Base-by-base conservation (phyloP, 2,113 vertebrate species). In the Cacatua alba region DNA sequence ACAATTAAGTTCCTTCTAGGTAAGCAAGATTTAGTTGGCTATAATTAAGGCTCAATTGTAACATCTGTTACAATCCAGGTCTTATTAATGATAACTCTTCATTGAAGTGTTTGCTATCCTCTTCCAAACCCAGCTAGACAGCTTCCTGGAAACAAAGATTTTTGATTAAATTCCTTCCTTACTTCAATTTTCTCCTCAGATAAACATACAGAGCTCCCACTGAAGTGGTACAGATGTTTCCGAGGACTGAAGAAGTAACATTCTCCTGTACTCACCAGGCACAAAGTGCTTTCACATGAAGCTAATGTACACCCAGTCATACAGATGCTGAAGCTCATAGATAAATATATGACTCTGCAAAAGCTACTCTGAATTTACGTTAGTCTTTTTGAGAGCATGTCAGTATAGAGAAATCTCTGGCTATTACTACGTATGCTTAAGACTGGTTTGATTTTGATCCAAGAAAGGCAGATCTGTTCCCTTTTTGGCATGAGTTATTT, bases 21-120 rank as follows among this genome's bases (percentile, higher is more conserved):
- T 82, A 95, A 91, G 52, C 71, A 89, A 64, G 82, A 88, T 88
- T 82, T 59, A 60, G 35, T 53, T 94, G 71, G 37, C 67, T 91
- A 37, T 53, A 82, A 83, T 83, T 79, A 82, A 78, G 59, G 24
- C 68, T 95, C 76, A 82, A 37, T 94, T 90, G 81, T 31, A 85
- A 90, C n/a, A 77, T 72, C 75, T 95, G 55, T 60, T 82, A 80
- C 33, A 82, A 88, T 63, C 64, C 57, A 88, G 53, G 82, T 81
- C 69, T 95, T 93, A 94, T 57, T 94, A 86, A 94, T 26, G 71
- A 65, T 86, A 81, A 43, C 35, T 94, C 48, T 92, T 92, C 85
- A 92, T 85, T 91, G 67, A 39, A 81, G 37, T 67, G 78, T 72
- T 92, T 69, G 43, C 41, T 82, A 35, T 49, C 57, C 18, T 86